These are phyloP conservation scores for Pardalotus punctatus DNA, from an alignment of 2,113 vertebrate genomes.

Conservation along the genomic window DNA sequence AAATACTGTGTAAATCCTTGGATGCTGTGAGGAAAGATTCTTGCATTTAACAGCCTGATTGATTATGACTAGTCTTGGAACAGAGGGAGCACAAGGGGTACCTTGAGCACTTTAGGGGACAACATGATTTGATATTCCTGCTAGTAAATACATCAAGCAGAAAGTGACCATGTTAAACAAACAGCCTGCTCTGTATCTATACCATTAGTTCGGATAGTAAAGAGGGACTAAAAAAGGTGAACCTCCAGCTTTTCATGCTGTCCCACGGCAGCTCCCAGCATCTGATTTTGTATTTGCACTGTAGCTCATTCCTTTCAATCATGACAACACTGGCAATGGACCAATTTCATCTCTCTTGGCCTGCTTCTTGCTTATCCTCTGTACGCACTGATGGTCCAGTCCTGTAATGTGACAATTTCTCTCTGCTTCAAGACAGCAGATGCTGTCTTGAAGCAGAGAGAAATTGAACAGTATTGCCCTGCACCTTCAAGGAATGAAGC, in stretches of 20 bases:
- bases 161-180: not conserved
- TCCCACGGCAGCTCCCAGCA: not conserved
- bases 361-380: not conserved
- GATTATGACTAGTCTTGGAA: not conserved
- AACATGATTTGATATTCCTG: constrained; percentile 11
- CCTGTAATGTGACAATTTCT: not conserved
- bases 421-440: no score
- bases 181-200: not conserved
- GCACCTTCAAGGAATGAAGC: not conserved
- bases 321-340: not conserved
- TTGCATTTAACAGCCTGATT: not conserved
- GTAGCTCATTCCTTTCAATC: not conserved
- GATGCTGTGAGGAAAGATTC: not conserved
- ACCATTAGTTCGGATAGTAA: not conserved
- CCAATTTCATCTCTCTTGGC: not conserved
- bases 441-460: not conserved
- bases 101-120: not conserved
- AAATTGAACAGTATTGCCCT: not conserved
- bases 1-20: not conserved
- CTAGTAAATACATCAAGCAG: constrained; percentile 19
- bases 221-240: not conserved
- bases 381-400: not conserved
- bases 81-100: not conserved
- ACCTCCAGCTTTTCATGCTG: not conserved
- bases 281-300: not conserved